Conservation (phyloP, 2,797 vertebrate genomes). For the Ataeniobius toweri region DNA sequence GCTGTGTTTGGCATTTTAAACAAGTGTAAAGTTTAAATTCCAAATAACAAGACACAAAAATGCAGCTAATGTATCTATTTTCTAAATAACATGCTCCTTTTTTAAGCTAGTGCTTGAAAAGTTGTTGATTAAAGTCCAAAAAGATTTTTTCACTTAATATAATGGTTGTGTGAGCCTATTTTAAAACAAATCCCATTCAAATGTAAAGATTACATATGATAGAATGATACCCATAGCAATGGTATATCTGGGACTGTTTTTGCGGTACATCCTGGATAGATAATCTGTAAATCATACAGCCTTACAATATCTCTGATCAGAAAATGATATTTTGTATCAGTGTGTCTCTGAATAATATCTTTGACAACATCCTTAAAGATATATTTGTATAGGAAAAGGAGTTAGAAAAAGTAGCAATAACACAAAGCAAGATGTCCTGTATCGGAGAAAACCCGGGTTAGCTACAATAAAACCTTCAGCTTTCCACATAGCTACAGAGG, state of each 20-base stretch:
- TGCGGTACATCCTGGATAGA: neutral
- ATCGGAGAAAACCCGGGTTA: neutral
- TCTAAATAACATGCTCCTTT: too few species aligned
- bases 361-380: neutral
- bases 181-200: neutral
- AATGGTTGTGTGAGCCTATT: neutral
- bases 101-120: neutral
- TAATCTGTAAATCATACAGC: neutral
- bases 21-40: neutral
- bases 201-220: neutral
- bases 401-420: neutral
- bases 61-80: too few species aligned
- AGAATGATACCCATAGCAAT: neutral
- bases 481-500: neutral
- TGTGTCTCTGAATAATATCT: neutral
- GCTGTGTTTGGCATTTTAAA: neutral
- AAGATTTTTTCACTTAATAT: neutral
- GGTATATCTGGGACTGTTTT: neutral
- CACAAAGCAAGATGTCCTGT: neutral
- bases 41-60: too few species aligned
- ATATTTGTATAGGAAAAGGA: neutral
- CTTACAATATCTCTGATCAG: neutral
- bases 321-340: neutral
- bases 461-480: neutral
- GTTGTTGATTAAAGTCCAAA: neutral